Evolutionary conservation across 2,797 vertebrate genomes (phyloP).

Genomic region (Phrynocephalus vlangalii): DNA sequence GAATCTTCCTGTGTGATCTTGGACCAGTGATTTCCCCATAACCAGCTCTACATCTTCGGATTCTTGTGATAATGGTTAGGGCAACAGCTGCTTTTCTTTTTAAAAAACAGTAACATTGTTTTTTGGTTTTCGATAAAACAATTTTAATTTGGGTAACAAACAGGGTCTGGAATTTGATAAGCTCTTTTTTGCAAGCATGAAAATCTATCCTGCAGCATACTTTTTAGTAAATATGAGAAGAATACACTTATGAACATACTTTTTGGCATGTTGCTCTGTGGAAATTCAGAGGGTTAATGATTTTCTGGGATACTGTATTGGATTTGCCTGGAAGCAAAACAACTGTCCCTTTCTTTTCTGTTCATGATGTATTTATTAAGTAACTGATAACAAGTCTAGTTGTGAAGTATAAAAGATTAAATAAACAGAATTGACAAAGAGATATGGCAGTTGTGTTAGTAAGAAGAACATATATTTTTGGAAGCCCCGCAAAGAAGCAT

Average conservation of each 20-base stretch:
- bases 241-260: not conserved
- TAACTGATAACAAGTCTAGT: slow-evolving; percentile 68
- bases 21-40: not conserved
- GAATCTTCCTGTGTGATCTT: not conserved
- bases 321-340: slow-evolving; percentile 61
- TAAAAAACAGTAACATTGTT: not conserved
- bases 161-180: not conserved
- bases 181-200: not conserved
- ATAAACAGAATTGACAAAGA: slow-evolving; percentile 64
- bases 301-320: slow-evolving; percentile 65
- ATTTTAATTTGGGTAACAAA: not conserved
- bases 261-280: slow-evolving; percentile 43
- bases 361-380: slow-evolving; percentile 67
- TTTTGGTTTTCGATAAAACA: not conserved
- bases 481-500: slow-evolving; percentile 22
- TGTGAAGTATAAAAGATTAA: slow-evolving; percentile 52
- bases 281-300: slow-evolving; percentile 62
- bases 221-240: not conserved
- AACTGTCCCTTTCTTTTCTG: slow-evolving; percentile 56
- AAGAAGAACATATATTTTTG: slow-evolving; percentile 20
- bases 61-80: not conserved
- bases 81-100: not conserved
- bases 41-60: not conserved
- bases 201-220: not conserved
- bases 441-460: slow-evolving; percentile 57